Base-by-base conservation (phyloP, 2,888 invertebrate species). In the Pterobdella sp. region DNA sequence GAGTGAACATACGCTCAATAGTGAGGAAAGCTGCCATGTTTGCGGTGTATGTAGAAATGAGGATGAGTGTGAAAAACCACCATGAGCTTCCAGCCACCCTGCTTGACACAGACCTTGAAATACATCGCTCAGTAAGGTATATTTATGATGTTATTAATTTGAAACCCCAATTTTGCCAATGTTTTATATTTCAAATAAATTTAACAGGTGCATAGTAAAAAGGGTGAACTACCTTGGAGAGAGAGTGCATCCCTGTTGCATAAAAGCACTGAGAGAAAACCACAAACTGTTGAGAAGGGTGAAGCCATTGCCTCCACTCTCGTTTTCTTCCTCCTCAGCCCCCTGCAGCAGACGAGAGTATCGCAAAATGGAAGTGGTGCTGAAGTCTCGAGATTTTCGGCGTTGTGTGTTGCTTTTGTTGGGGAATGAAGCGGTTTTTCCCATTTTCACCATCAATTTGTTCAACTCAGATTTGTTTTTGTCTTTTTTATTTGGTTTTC, bases 51-150 rank as follows among this genome's bases (percentile, higher is more conserved):
- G 96, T 97, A 73, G 95, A 95, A 76, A 96, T 94, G 73, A 98
- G 88, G 81, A 98, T 97, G 77, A 98, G 87, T 0, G 97, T 97
- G 85, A 98, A 98, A 85, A 97, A 97, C 96, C 97, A 98, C 97
- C 97, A 98, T 0, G 96, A 95, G 69, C 94, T 92, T 42, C 95
- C 95, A 0, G 96, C 97, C 80, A 98, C 96, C 74, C 98, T 88
- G 2, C 94, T 94, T 0, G 93, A 93, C 78, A 93, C 88, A 1
- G 91, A 91, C 82, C 91, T 88, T 4, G n/a, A 22, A 14, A 49
- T 14, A 14, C 52, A 49, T 49, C 22, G 52, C 14, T 22, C 22
- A 14, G 14, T 49, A 22, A 14, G 52, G 52, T 14, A 22, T 14
- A 22, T 49, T 49, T 14, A 14, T 22, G 52, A 14, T 22, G 14